phyloP scores from a whole-genome alignment of 2,797 vertebrate species.

The Enteromius mattozi region DNA sequence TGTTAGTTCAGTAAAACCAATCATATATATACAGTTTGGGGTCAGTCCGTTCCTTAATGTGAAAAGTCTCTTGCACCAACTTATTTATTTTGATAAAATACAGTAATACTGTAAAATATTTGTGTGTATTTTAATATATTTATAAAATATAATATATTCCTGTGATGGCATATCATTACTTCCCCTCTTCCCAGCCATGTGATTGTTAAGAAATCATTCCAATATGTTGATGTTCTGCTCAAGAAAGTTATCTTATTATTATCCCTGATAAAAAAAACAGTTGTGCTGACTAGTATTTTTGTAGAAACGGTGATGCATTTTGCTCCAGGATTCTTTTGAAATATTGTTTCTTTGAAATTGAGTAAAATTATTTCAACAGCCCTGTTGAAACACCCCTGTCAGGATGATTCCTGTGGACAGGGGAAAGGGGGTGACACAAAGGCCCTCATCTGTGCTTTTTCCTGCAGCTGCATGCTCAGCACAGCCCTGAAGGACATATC shows the following conservation, averaged over 20 bases:
- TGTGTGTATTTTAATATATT: background rate
- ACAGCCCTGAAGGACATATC: conserved; percentile 50
- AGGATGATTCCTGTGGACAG: conserved; percentile 12
- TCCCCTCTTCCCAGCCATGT: background rate
- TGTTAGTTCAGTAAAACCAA: background rate
- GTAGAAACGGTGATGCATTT: background rate
- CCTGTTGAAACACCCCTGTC: background rate
- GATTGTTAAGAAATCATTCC: background rate
- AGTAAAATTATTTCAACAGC: conserved; percentile 4
- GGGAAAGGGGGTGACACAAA: conserved; percentile 27
- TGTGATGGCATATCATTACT: background rate
- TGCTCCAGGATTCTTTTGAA: background rate
- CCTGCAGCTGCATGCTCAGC: conserved; percentile 49
- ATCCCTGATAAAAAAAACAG: background rate
- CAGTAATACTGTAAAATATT: background rate
- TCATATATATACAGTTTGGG: background rate
- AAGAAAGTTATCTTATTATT: background rate
- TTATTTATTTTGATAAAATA: background rate
- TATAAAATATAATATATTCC: background rate
- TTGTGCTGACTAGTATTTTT: background rate
- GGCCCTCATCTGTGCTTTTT: conserved; percentile 28
- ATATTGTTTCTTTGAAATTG: background rate
- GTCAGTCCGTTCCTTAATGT: background rate
- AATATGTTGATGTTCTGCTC: background rate
- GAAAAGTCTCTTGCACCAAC: background rate